These are phyloP conservation scores for Araneus ventricosus DNA, from an alignment of 1,140 invertebrate genomes.

Conservation along the genomic window DNA sequence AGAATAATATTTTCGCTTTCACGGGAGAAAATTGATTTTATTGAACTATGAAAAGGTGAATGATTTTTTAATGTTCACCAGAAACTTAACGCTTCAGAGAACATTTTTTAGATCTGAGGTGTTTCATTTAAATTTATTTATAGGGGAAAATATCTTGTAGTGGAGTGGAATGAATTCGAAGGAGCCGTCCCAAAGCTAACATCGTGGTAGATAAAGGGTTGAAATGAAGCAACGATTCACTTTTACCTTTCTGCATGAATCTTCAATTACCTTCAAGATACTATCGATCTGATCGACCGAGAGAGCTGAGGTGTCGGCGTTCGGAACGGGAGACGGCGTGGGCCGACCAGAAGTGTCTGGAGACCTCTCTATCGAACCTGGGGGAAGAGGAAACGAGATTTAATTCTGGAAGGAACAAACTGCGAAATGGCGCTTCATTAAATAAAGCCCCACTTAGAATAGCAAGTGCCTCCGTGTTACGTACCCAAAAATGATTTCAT, in stretches of 20 bases:
- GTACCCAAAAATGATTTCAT: too few species aligned
- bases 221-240: slow-evolving; percentile 55
- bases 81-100: too few species aligned
- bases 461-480: too few species aligned
- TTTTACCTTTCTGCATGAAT: slow-evolving; percentile 77
- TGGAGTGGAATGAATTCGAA: background rate
- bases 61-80: too few species aligned
- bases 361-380: slow-evolving; percentile 72
- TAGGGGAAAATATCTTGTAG: background rate
- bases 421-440: too few species aligned
- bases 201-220: too few species aligned
- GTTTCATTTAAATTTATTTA: too few species aligned
- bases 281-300: slow-evolving; percentile 80
- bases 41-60: too few species aligned
- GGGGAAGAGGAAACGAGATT: background rate
- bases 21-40: too few species aligned
- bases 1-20: too few species aligned
- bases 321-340: slow-evolving; percentile 76
- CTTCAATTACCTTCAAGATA: slow-evolving; percentile 79
- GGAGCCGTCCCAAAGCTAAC: background rate
- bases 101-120: too few species aligned
- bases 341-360: slow-evolving; percentile 77
- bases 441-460: too few species aligned
- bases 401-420: background rate
- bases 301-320: slow-evolving; percentile 75